These are phyloP conservation scores for Isaurus tuberculatus DNA, from an alignment of 92 coral and sea anemone genomes.

Conservation along the genomic window DNA sequence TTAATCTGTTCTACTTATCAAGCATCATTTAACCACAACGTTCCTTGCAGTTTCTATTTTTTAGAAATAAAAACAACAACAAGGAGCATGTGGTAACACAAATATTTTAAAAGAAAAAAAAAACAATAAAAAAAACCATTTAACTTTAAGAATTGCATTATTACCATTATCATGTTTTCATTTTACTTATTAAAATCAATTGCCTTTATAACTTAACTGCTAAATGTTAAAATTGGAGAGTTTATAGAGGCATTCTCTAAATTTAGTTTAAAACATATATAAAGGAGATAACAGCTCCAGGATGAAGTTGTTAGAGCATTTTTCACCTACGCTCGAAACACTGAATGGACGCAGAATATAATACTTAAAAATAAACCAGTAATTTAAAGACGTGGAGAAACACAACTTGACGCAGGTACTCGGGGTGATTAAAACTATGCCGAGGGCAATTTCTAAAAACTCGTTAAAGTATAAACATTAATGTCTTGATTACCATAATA, in stretches of 20 bases:
- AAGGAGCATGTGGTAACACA: no score
- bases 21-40: no score
- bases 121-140: no score
- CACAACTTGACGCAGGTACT: conserved; percentile 14
- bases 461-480: neutral
- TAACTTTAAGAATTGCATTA: no score
- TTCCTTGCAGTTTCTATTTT: no score
- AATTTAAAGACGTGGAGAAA: conserved; percentile 16
- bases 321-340: neutral
- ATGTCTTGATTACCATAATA: conserved; percentile 18
- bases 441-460: conserved; percentile 10
- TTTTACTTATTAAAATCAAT: conserved; percentile 26
- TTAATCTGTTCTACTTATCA: no score
- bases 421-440: conserved; percentile 3
- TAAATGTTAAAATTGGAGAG: neutral
- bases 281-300: neutral
- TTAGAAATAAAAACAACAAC: no score
- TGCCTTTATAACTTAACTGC: neutral
- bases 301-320: neutral
- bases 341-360: neutral
- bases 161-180: neutral
- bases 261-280: neutral
- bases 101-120: no score
- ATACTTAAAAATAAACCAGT: conserved; percentile 1
- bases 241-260: neutral